Conservation (phyloP, 1,140 invertebrate genomes). For the Pentalonia nigronervosa region DNA sequence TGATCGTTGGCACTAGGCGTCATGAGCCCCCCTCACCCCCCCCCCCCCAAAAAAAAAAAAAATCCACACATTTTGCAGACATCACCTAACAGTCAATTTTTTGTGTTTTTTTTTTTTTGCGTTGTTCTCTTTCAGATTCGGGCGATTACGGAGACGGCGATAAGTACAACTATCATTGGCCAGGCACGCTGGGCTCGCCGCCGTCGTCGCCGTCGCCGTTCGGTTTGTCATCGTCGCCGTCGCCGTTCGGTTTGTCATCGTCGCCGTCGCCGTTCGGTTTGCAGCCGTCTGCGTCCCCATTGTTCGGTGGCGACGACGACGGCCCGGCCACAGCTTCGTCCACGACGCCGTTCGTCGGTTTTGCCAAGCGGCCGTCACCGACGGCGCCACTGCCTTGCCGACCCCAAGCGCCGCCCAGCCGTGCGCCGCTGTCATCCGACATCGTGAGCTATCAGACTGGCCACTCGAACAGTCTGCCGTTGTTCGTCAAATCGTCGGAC, state of each 20-base stretch:
- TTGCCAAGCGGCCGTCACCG: background rate
- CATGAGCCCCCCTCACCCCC: background rate
- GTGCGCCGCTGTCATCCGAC: conserved; percentile 59
- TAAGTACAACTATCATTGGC: background rate
- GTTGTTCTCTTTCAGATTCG: background rate
- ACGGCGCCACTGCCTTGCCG: no score
- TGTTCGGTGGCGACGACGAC: background rate
- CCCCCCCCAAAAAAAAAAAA: background rate
- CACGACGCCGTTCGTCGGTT: background rate
- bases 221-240: background rate
- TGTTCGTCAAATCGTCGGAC: background rate
- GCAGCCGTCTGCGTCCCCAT: background rate
- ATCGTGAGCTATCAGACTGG: background rate
- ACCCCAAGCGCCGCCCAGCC: background rate
- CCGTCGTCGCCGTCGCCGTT: background rate
- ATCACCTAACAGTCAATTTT: background rate
- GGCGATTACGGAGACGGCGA: background rate
- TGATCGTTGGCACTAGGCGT: background rate
- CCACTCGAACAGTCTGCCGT: no score
- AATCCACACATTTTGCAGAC: background rate
- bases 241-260: background rate
- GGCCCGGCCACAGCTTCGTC: background rate
- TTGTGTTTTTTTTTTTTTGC: background rate
- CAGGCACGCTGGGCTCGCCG: background rate
- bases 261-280: background rate